These are phyloP conservation scores for Pandemis heparana DNA, from an alignment of 2,888 invertebrate genomes.

Conservation along the genomic window DNA sequence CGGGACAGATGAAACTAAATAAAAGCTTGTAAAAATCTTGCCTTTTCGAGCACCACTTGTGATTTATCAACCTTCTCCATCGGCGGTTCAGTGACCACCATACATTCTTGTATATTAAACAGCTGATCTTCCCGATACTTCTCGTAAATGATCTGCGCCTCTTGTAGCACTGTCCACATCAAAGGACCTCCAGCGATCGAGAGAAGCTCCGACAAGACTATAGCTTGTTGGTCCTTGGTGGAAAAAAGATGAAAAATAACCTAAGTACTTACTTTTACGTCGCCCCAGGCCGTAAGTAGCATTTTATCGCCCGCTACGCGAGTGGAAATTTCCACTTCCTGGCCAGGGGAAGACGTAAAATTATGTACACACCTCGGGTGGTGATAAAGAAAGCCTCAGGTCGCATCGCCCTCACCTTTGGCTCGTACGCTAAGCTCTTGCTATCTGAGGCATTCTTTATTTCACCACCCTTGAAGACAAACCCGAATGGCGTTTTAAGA, in stretches of 20 bases:
- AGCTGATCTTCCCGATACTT: slow-evolving; percentile 58
- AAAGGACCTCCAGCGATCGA: slow-evolving; percentile 72
- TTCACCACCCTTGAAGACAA: not conserved
- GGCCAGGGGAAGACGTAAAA: too few species aligned
- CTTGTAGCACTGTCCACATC: slow-evolving; percentile 66
- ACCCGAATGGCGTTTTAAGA: too few species aligned
- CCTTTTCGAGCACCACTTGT: slow-evolving; percentile 43
- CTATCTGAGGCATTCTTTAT: not conserved
- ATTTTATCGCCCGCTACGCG: too few species aligned
- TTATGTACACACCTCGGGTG: too few species aligned
- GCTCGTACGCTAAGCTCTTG: too few species aligned
- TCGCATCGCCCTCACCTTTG: too few species aligned
- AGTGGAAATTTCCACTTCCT: too few species aligned
- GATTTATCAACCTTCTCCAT: not conserved
- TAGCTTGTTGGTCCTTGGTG: slow-evolving; percentile 67
- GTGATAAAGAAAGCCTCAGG: too few species aligned
- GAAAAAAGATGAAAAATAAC: too few species aligned
- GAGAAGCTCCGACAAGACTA: slow-evolving; percentile 67
- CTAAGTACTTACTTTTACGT: too few species aligned
- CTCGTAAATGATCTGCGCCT: slow-evolving; percentile 64
- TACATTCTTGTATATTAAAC: slow-evolving; percentile 61
- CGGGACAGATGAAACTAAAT: too few species aligned
- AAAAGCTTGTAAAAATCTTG: slow-evolving; percentile 3
- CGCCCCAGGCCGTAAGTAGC: too few species aligned
- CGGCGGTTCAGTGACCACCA: slow-evolving; percentile 54